phyloP scores from a whole-genome alignment of 2,113 vertebrate species.

The Pteropus alecto region DNA sequence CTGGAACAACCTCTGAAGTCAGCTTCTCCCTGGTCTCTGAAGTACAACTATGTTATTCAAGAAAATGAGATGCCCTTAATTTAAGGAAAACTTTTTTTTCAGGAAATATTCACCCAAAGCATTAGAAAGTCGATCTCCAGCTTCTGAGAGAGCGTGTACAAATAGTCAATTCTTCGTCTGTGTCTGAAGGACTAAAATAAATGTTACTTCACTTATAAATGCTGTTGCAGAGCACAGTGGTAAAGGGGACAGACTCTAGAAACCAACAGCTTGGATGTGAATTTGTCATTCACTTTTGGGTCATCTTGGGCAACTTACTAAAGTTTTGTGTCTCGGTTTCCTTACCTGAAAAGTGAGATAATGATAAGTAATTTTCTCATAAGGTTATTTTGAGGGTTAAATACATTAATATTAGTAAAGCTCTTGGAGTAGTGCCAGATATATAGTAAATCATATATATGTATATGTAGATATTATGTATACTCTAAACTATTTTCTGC shows the following conservation, averaged over 20 bases:
- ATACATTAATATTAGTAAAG: not conserved
- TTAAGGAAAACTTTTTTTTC: not conserved
- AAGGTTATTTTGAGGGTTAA: not conserved
- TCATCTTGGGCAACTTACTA: not conserved
- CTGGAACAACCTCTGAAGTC: not conserved
- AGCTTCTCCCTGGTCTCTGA: not conserved
- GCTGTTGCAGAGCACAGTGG: accelerated
- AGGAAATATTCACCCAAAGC: not conserved
- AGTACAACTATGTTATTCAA: not conserved
- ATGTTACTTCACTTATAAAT: not conserved
- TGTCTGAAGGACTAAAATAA: not conserved
- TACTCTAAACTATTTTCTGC: not conserved
- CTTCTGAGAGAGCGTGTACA: not conserved
- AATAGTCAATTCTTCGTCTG: not conserved
- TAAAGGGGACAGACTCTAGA: not conserved
- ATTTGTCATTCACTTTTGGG: not conserved
- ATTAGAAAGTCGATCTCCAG: not conserved
- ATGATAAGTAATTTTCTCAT: not conserved
- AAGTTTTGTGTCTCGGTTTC: not conserved
- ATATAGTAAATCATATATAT: not conserved
- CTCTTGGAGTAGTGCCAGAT: not conserved
- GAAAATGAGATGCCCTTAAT: not conserved
- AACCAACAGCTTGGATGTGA: not conserved
- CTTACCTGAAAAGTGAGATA: not conserved
- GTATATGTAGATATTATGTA: not conserved